Conservation (phyloP, 2,797 vertebrate genomes). For the Tamandua tetradactyla region DNA sequence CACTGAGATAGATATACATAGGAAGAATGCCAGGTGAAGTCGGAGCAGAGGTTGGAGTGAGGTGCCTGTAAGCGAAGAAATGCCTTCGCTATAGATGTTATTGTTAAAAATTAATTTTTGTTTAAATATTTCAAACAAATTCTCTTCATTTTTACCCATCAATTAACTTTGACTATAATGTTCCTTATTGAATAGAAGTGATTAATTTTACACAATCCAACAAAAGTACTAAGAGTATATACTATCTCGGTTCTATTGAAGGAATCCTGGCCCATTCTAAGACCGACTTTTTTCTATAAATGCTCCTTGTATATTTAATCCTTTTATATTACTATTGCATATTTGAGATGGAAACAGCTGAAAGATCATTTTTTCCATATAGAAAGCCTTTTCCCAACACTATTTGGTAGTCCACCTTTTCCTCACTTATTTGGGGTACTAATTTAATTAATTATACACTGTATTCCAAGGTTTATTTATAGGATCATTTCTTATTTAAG, state of each 20-base stretch:
- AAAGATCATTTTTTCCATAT: neutral
- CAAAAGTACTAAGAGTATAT: neutral
- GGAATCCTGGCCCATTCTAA: neutral
- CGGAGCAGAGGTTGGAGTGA: no score
- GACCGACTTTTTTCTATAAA: neutral
- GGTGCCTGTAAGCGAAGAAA: no score
- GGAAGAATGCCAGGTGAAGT: no score
- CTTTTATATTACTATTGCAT: neutral
- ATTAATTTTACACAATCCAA: neutral
- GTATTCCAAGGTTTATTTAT: neutral
- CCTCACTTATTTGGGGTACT: neutral
- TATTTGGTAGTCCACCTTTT: neutral
- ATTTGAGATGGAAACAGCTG: neutral
- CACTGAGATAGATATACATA: no score
- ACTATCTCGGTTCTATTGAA: neutral
- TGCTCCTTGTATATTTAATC: neutral
- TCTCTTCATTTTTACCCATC: neutral
- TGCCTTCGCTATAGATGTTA: neutral
- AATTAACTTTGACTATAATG: neutral
- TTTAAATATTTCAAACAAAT: neutral
- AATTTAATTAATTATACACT: neutral
- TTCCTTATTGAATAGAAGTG: neutral
- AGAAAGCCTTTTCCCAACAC: neutral
- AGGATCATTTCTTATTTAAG: neutral
- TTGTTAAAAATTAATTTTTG: neutral